Evolutionary conservation across 2,113 vertebrate genomes (phyloP).

Genomic region (Hipposideros armiger): DNA sequence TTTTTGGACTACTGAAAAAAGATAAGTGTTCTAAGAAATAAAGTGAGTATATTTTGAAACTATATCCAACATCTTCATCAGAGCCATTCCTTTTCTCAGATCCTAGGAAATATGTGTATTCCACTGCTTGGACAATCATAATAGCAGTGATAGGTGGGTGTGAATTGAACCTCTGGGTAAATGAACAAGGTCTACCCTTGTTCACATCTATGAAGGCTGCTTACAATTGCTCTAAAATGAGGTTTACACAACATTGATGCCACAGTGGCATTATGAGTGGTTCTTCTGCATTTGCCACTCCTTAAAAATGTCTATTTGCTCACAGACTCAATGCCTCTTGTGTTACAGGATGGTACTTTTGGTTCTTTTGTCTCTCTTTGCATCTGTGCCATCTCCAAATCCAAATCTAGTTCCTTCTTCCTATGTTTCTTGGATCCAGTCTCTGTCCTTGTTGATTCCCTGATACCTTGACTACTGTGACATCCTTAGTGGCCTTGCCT

Average conservation of each 20-base stretch:
- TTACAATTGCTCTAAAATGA: background rate
- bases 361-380: background rate
- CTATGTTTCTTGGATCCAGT: background rate
- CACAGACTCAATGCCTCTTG: background rate
- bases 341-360: background rate
- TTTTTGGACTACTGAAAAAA: background rate
- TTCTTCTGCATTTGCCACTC: background rate
- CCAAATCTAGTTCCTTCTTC: background rate
- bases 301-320: background rate
- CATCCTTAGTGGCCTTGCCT: background rate
- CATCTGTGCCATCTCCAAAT: background rate
- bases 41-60: background rate
- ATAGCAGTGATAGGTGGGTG: background rate
- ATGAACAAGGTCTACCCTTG: background rate
- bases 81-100: background rate
- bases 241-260: background rate
- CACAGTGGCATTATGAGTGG: background rate
- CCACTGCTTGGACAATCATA: background rate
- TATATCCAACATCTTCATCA: background rate
- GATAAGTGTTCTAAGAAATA: background rate
- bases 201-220: background rate
- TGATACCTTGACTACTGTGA: background rate
- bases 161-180: background rate
- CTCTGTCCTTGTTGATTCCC: background rate
- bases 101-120: background rate